phyloP scores from a whole-genome alignment of 2,888 invertebrate species.

The Leptogaster cylindrica region DNA sequence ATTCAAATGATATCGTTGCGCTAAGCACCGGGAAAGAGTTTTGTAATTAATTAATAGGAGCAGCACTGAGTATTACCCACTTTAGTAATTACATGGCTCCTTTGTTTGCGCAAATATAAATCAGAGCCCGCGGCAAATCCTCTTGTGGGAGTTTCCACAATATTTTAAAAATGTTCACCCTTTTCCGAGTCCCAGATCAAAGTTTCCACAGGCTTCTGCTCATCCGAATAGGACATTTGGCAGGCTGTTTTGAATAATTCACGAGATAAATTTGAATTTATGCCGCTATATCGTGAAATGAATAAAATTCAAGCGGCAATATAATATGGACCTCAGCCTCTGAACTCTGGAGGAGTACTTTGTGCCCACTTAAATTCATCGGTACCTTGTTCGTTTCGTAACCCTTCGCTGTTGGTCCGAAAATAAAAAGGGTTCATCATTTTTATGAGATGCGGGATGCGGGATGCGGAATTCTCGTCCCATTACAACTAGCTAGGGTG shows the following conservation, averaged over 20 bases:
- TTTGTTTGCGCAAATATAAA: constrained; percentile 3
- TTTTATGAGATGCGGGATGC: background rate
- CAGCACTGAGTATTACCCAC: background rate
- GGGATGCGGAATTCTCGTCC: background rate
- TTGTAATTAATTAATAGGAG: constrained; percentile 12
- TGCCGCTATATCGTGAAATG: constrained; percentile 44
- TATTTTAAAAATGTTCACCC: constrained; percentile 10
- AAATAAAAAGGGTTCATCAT: background rate
- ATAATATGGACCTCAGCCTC: constrained; percentile 11
- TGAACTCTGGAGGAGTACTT: constrained; percentile 13
- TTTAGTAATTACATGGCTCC: constrained; percentile 15
- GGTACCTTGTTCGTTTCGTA: constrained; percentile 17
- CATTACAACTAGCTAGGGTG: constrained; percentile 19
- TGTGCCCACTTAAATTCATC: constrained; percentile 6
- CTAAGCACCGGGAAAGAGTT: background rate
- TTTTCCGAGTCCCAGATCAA: background rate
- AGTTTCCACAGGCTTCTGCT: constrained; percentile 18
- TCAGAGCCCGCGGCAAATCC: background rate
- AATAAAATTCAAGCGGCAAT: constrained; percentile 40
- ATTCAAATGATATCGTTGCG: background rate
- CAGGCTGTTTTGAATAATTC: constrained; percentile 43
- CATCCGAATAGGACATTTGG: constrained; percentile 34
- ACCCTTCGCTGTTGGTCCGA: constrained; percentile 22
- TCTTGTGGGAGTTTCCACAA: background rate
- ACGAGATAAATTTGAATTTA: constrained; percentile 45